phyloP scores from a whole-genome alignment of 2,113 vertebrate genomes.

The Corapipo altera region DNA sequence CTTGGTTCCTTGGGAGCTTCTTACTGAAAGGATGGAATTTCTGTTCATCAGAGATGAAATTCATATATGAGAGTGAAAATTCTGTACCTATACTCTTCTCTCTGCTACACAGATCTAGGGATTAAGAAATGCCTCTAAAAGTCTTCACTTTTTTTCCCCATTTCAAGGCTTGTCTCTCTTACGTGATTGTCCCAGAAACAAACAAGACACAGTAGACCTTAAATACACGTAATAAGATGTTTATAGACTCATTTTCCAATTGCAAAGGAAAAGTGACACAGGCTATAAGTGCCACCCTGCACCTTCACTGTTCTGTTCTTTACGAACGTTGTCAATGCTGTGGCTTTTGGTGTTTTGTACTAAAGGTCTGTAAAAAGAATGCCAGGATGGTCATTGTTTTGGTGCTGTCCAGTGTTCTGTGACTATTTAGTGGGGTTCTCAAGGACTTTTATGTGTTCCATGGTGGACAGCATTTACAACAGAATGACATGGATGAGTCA shows the following conservation, averaged over 20 bases:
- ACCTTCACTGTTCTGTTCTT: background rate
- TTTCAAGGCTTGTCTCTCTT: background rate
- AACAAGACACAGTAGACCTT: background rate
- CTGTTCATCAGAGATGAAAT: background rate
- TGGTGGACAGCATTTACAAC: background rate
- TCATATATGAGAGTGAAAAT: background rate
- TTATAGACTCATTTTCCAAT: background rate
- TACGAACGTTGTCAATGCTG: background rate
- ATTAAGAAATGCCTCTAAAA: background rate
- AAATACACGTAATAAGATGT: background rate
- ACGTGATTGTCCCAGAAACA: background rate
- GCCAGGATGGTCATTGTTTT: background rate
- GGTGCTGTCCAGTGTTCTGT: background rate
- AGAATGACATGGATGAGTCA: background rate
- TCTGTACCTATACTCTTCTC: background rate
- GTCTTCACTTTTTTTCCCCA: background rate
- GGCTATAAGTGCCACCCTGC: background rate
- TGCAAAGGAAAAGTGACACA: background rate
- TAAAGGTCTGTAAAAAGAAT: background rate
- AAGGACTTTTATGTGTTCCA: background rate
- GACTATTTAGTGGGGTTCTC: background rate
- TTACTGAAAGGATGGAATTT: background rate
- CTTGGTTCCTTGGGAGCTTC: background rate
- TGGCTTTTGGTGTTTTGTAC: background rate
- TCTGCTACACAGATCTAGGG: background rate